Evolutionary conservation across 2,888 invertebrate species (phyloP), one percentile per base, ranked within the genome.

Genomic region (Brachycybe producta): DNA sequence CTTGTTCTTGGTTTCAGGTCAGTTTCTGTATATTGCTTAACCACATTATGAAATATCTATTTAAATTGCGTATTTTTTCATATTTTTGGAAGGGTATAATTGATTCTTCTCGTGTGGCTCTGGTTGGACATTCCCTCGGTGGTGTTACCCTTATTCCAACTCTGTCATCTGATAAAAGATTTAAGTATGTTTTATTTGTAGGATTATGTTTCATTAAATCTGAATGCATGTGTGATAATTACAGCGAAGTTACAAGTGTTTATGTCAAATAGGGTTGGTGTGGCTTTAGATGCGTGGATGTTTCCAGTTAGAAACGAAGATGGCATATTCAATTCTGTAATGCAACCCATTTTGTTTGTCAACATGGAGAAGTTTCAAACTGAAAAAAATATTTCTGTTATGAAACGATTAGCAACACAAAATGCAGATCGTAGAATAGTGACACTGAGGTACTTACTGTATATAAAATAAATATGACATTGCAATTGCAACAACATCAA

Each of bases 111-210:
- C 65, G 63, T 53, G 59, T 72, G 2, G 65, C 71, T 1, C 66
- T 78, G 53, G 71, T 73, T 57, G 80, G 80, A 2, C 79, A 79
- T 63, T 79, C 78, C 0, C 79, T 80, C 64, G 80, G 80, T 5
- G 79, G 74, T 2, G 74, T 76, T 4, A 75, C 78, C 1, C 70
- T 75, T 8, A 61, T 80, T 2, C 66, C 74, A 24, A 68, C 76
- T 0, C 61, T 76, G 24, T 68, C 73, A 0, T 65, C 67, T 48
- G 74, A 77, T 52, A 60, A 63, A 24, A 66, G 76, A 56, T 70
- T 76, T 56, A 72, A 66, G 76, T 76, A 65, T 59, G 64, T 59
- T 38, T 11, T 8, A 27, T 43, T 44, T 45, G 19, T 40, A n/a
- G n/a, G 3, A 3, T 21, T 15, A 52, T 35, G 51, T 32, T 15